These are phyloP conservation scores for Bruchidius siliquastri DNA, from an alignment of 2,888 invertebrate species.

Conservation along the genomic window DNA sequence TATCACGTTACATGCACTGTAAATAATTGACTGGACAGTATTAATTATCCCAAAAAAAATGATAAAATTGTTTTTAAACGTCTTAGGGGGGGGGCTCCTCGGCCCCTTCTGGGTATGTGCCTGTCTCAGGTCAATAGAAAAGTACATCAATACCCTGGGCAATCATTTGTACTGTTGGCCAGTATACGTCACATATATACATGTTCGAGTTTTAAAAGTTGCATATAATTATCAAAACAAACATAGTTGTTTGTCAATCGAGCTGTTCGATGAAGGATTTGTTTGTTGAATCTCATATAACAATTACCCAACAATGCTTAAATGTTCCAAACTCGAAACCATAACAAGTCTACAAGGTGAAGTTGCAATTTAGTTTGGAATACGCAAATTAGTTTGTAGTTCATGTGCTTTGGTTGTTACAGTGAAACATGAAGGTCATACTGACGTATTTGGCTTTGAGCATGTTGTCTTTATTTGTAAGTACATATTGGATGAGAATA, in stretches of 20 bases:
- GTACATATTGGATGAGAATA: no score
- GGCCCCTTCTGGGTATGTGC: no score
- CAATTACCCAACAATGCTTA: neutral
- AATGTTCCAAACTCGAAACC: neutral
- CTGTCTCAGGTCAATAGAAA: no score
- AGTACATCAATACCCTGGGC: no score
- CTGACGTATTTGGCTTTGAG: constrained; percentile 11
- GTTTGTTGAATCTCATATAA: neutral
- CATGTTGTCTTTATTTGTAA: constrained; percentile 13
- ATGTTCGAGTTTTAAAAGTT: no score
- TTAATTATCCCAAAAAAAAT: no score
- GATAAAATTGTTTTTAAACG: no score
- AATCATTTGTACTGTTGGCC: no score
- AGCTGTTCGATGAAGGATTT: neutral
- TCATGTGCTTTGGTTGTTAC: neutral
- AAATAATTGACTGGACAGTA: no score
- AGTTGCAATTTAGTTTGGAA: neutral
- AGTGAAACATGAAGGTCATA: constrained; percentile 8
- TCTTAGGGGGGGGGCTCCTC: no score
- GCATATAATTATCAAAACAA: neutral
- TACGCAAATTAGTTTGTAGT: neutral
- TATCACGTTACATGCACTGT: no score
- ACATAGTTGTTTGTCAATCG: neutral
- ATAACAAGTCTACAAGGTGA: neutral
- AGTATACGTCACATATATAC: no score